A percentile compares a stretch with the other conserved stretches of the same genome.
Conservation (phyloP, 2,113 vertebrate species). For the Leptosomus discolor region DNA sequence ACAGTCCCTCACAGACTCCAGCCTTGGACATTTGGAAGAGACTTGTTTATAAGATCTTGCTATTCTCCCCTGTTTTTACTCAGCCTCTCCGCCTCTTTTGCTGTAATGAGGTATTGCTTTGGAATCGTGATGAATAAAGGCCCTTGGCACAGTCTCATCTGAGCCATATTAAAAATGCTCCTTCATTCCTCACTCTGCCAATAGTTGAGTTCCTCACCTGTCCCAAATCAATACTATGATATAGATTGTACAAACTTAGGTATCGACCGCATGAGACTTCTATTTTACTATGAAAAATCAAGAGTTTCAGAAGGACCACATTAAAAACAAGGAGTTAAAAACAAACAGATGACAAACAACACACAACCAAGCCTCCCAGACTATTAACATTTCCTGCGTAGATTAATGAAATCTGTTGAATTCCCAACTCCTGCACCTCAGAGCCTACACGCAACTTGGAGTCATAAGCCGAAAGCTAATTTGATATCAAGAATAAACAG, state of each 20-base stretch:
- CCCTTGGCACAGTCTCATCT: not conserved
- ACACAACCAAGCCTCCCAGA: not conserved
- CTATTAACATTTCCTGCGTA: not conserved
- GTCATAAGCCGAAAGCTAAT: slow-evolving; percentile 39
- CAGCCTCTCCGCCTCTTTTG: not conserved
- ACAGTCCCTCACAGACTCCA: not conserved
- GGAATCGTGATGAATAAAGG: not conserved
- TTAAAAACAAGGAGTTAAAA: not conserved
- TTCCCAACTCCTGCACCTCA: not conserved
- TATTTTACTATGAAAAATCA: not conserved
- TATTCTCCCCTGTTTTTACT: not conserved
- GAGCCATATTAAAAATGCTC: slow-evolving; percentile 22
- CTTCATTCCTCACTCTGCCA: slow-evolving; percentile 25
- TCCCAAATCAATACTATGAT: slow-evolving; percentile 12
- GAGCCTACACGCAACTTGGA: not conserved
- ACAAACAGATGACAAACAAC: not conserved
- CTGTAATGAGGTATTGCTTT: not conserved
- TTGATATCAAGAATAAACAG: slow-evolving; percentile 37
- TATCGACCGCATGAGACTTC: not conserved
- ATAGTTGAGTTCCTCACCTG: slow-evolving; percentile 13
- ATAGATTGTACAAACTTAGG: slow-evolving; percentile 1
- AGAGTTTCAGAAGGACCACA: not conserved
- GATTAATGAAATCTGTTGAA: not conserved
- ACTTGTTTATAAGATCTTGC: not conserved
- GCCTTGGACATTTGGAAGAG: not conserved